Conservation (phyloP, 2,797 vertebrate species). For the Melanotaenia parkinsoni region DNA sequence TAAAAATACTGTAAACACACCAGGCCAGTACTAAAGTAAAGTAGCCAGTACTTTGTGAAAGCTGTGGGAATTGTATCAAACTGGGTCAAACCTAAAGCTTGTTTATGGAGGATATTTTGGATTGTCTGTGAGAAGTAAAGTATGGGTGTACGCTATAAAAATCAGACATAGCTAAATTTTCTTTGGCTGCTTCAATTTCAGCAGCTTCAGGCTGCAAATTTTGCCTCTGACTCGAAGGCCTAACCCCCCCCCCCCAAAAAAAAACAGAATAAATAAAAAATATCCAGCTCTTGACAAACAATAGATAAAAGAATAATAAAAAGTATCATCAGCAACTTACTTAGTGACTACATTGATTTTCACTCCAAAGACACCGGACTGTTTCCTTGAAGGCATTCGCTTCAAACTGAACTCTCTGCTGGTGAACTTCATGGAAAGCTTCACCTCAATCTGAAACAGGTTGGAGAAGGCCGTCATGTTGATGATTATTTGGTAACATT, state of each 20-base stretch:
- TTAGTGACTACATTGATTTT: conserved; percentile 94
- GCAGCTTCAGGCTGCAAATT: no score
- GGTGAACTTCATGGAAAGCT: conserved; percentile 93
- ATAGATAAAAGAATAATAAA: background rate
- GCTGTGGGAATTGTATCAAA: background rate
- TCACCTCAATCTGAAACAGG: conserved; percentile 89
- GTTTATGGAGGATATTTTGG: no score
- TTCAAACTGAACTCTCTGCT: conserved; percentile 95
- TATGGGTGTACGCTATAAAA: no score
- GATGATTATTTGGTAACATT: background rate
- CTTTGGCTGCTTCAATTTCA: no score
- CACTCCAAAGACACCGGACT: conserved; percentile 94
- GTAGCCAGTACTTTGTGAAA: background rate
- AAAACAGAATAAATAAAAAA: background rate
- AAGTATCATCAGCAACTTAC: conserved; percentile 77
- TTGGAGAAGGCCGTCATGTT: background rate
- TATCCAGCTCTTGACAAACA: background rate
- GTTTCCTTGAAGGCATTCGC: conserved; percentile 92
- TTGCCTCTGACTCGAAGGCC: no score
- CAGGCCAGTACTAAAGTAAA: background rate
- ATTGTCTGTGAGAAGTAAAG: no score
- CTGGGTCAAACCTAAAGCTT: background rate
- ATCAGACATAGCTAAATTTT: no score
- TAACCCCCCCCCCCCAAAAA: background rate
- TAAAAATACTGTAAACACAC: background rate